These are phyloP conservation scores for Gymnothorax reevesii DNA, from an alignment of 2,797 vertebrate species.

Conservation along the genomic window DNA sequence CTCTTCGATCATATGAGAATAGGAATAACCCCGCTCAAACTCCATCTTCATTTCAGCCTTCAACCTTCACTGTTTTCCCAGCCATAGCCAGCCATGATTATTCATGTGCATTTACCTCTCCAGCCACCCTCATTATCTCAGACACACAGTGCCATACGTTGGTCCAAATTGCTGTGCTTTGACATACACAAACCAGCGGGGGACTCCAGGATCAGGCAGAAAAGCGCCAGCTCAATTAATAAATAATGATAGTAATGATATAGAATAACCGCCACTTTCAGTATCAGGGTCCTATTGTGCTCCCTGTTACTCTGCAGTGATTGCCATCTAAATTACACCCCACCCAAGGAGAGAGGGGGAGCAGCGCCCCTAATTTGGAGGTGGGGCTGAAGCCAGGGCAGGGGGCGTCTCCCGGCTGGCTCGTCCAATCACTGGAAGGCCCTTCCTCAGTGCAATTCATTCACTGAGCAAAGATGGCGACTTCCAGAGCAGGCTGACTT, in stretches of 20 bases:
- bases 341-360: slow-evolving; percentile 28
- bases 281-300: slow-evolving; percentile 47
- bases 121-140: slow-evolving; percentile 77
- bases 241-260: slow-evolving; percentile 60
- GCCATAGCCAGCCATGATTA: slow-evolving; percentile 62
- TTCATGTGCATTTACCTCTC: slow-evolving; percentile 75
- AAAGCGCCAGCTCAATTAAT: slow-evolving; percentile 58
- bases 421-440: not conserved
- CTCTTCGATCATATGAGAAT: not conserved
- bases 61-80: slow-evolving; percentile 44
- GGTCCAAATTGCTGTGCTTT: slow-evolving; percentile 75
- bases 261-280: slow-evolving; percentile 68
- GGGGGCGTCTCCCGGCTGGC: not conserved
- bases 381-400: not conserved
- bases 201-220: slow-evolving; percentile 49
- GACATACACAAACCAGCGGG: slow-evolving; percentile 78
- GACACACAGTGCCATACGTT: slow-evolving; percentile 73
- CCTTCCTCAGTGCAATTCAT: not conserved
- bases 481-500: no score
- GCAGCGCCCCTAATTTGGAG: slow-evolving; percentile 8
- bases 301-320: slow-evolving; percentile 27
- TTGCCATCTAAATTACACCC: slow-evolving; percentile 38
- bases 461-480: not conserved
- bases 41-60: not conserved
- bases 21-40: no score